Conservation (phyloP, 2,888 invertebrate genomes). For the Xylophagus ater region DNA sequence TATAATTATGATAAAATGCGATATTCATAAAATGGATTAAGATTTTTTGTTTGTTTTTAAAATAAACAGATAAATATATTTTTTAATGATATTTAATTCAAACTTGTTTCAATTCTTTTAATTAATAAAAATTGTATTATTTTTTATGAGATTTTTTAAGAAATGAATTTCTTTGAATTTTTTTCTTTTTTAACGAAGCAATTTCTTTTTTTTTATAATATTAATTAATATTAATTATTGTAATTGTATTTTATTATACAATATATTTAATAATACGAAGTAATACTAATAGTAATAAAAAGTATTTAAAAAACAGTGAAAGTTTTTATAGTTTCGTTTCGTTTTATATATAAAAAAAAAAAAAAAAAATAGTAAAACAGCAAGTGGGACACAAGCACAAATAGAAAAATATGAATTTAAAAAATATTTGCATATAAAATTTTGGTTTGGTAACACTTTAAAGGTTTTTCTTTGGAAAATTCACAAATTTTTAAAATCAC, state of each 20-base stretch:
- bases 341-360: slow-evolving; percentile 7
- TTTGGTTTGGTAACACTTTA: slow-evolving; percentile 1
- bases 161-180: background rate
- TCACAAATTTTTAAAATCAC: slow-evolving; percentile 6
- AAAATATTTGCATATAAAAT: slow-evolving; percentile 22
- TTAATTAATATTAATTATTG: slow-evolving; percentile 1
- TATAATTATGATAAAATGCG: slow-evolving; percentile 31
- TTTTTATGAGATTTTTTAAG: slow-evolving; percentile 8
- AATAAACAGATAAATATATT: slow-evolving; percentile 11
- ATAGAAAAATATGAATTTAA: slow-evolving; percentile 15
- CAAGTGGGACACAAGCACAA: slow-evolving; percentile 33
- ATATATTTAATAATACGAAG: no score
- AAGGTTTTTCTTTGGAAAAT: background rate
- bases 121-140: slow-evolving; percentile 10
- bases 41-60: slow-evolving; percentile 4
- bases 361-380: slow-evolving; percentile 22
- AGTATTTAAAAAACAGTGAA: no score
- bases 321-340: no score
- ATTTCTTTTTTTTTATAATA: slow-evolving; percentile 12
- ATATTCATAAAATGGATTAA: slow-evolving; percentile 28
- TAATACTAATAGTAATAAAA: no score
- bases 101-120: slow-evolving; percentile 38
- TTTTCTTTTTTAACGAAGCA: slow-evolving; percentile 1
- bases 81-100: no score
- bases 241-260: no score